Base-by-base conservation (phyloP, 92 coral and sea anemone species). In the Metridium senile region DNA sequence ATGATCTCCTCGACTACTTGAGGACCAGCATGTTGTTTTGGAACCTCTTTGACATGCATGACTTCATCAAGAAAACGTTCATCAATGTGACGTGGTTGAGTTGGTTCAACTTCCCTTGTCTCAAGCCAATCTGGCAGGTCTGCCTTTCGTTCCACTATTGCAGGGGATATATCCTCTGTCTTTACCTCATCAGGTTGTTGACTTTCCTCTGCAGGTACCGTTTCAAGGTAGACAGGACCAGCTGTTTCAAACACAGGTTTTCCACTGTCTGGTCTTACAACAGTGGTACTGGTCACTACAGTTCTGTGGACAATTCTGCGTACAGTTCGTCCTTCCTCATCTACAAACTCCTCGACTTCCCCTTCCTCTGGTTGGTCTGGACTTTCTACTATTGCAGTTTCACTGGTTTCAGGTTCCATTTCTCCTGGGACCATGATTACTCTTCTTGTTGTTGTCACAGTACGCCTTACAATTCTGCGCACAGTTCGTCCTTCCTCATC, bases 401-500 rank as follows among this genome's bases (percentile, higher is more conserved):
- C 86, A 16, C 69, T 71, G 26, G 76, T 56, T 66, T 86, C 83
- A 33, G 75, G 75, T 59, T 43, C 69, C 2, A 32, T 62, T 2
- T 72, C 49, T 19, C 0, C 80, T 10, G 45, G 22, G 31, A 49
- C 31, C 45, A 65, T 85, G 11, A 77, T 25, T 31, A 77, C 20
- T 16, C 67, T 58, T 0, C 81, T 74, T 66, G 65, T 63, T 19
- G 81, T 82, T 18, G 86, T 61, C 49, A 77, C 21, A 0, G 84
- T 56, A 9, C 81, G 75, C 11, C 75, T 70, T 17, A 87, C 76
- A 49, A 82, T 73, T 18, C 87, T 73, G 45, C 78, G 47, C 34
- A 87, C 88, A 7, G 76, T 84, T 47, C 85, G 61, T 16, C 92
- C 92, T 83, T 83, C 71, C 11, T 82, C 86, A 47, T 88, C 92